A percentile compares a stretch with the other conserved stretches of the same genome.
Evolutionary conservation across 1,140 invertebrate genomes (phyloP).

Genomic region (Anastatus disparis): DNA sequence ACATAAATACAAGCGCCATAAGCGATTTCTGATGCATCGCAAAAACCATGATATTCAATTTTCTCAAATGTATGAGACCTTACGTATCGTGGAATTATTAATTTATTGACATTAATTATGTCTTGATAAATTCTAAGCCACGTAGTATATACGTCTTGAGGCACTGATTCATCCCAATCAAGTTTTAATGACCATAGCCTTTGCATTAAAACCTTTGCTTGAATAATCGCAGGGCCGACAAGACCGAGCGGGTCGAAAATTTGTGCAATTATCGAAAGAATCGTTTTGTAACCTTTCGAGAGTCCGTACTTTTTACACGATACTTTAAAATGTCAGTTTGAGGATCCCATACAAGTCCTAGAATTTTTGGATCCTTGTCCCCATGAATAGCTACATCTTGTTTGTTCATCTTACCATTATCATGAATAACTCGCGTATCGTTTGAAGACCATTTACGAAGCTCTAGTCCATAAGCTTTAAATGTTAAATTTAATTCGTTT

Average conservation of each 20-base stretch:
- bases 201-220: slow-evolving; percentile 46
- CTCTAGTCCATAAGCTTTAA: not conserved
- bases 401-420: no score
- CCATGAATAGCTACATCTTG: not conserved
- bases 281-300: no score
- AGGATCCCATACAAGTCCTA: no score
- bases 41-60: no score
- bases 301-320: not conserved
- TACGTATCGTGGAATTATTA: not conserved
- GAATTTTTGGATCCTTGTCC: slow-evolving; percentile 39
- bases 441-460: no score
- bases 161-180: not conserved
- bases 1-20: no score
- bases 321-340: no score
- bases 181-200: not conserved
- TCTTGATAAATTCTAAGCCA: not conserved
- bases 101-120: not conserved
- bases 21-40: no score
- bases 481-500: not conserved
- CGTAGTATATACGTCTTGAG: not conserved
- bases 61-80: no score
- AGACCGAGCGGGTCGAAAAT: no score
- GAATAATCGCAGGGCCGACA: slow-evolving; percentile 43
- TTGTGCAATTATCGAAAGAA: slow-evolving; percentile 40
- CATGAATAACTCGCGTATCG: no score